Percentiles rank a stretch among this genome's conserved stretches.
phyloP scores from a whole-genome alignment of 2,113 vertebrate genomes.

The Panthera uncia region DNA sequence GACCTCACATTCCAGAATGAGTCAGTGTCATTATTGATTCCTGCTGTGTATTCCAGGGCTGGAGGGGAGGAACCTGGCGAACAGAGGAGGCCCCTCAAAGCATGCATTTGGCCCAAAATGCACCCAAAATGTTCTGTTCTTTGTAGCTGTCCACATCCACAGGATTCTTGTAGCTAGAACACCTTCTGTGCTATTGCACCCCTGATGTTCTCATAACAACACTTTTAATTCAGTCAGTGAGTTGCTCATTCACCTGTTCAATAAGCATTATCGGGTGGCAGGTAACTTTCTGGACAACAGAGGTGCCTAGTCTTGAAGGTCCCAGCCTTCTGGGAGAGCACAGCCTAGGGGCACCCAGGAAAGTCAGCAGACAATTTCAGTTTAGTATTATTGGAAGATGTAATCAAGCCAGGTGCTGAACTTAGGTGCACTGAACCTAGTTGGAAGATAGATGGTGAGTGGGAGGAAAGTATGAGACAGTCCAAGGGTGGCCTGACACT shows the following conservation, averaged over 20 bases:
- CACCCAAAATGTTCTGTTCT: neutral
- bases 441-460: neutral
- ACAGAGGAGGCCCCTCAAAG: neutral
- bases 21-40: neutral
- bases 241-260: neutral
- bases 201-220: neutral
- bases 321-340: neutral
- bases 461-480: neutral
- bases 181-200: neutral
- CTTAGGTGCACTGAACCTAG: neutral
- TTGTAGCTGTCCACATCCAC: neutral
- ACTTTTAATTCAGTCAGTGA: neutral
- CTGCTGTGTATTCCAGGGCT: neutral
- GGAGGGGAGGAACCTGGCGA: neutral
- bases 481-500: too few relatives aligned
- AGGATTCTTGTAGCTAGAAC: neutral
- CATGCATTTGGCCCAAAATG: neutral
- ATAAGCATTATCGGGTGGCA: neutral
- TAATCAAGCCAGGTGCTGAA: accelerated
- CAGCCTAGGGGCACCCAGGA: neutral
- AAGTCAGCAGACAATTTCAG: neutral
- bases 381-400: neutral
- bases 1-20: slow-evolving; percentile 5
- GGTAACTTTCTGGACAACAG: neutral
- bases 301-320: neutral